These are phyloP conservation scores for Rhadina sibilatrix DNA, from an alignment of 2,113 vertebrate species.

Conservation along the genomic window DNA sequence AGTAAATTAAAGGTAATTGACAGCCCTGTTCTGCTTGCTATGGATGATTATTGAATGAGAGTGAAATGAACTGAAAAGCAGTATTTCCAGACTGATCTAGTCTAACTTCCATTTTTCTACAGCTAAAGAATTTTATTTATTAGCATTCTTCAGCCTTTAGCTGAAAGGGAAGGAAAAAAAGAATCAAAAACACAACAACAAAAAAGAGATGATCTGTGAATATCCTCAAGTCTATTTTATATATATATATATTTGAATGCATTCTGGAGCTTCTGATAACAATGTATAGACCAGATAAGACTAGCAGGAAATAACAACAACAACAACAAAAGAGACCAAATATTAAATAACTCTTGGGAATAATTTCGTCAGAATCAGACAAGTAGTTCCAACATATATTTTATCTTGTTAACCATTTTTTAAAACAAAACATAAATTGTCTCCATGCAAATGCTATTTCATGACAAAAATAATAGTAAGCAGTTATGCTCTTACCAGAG, in stretches of 20 bases:
- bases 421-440: constrained; percentile 46
- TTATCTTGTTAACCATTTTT: constrained; percentile 38
- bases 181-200: neutral
- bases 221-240: neutral
- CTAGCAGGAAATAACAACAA: neutral
- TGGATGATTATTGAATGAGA: neutral
- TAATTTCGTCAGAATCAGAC: constrained; percentile 35
- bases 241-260: neutral
- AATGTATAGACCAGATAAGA: neutral
- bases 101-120: neutral
- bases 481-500: constrained; percentile 36
- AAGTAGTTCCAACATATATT: constrained; percentile 13
- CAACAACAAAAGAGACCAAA: neutral
- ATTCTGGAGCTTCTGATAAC: neutral
- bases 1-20: neutral
- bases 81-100: neutral
- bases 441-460: constrained; percentile 37
- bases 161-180: neutral
- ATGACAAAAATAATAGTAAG: constrained; percentile 42
- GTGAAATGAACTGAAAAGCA: neutral
- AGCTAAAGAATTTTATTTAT: neutral
- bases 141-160: neutral
- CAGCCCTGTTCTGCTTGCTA: neutral
- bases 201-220: neutral
- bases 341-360: neutral